Percentiles rank a stretch among this genome's conserved stretches.
phyloP scores from a whole-genome alignment of 2,888 invertebrate species.

The Lepidochrysops patricia region DNA sequence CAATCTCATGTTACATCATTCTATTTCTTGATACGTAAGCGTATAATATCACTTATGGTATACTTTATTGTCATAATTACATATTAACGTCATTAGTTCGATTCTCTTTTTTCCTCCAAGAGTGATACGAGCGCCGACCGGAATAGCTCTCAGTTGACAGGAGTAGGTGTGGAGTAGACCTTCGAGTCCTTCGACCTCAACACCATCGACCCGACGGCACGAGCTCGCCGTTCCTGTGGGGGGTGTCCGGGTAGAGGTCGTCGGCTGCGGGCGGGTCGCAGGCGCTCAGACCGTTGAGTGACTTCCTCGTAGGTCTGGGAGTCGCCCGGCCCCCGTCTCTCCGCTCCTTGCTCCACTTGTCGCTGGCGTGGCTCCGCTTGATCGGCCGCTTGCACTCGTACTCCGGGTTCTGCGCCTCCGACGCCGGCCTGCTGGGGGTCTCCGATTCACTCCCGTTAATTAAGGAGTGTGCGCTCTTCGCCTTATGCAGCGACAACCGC shows the following conservation, averaged over 20 bases:
- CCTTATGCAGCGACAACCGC: slow-evolving; percentile 86
- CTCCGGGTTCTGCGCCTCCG: slow-evolving; percentile 39
- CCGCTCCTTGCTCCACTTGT: slow-evolving; percentile 44
- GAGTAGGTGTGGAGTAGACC: no score
- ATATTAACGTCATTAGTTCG: no score
- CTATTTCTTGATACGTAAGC: background rate
- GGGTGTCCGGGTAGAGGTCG: slow-evolving; percentile 50
- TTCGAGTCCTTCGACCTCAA: slow-evolving; percentile 22
- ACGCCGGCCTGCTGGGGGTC: slow-evolving; percentile 42
- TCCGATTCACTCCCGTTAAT: slow-evolving; percentile 63
- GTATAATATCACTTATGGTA: background rate
- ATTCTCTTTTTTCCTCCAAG: no score
- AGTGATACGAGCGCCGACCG: no score
- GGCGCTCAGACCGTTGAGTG: slow-evolving; percentile 40
- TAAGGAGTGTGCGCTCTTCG: slow-evolving; percentile 86
- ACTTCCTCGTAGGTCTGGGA: slow-evolving; percentile 48
- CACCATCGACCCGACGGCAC: slow-evolving; percentile 44
- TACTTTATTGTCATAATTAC: background rate
- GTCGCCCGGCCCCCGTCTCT: slow-evolving; percentile 51
- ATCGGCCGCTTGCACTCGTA: slow-evolving; percentile 71
- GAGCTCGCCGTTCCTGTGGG: slow-evolving; percentile 35
- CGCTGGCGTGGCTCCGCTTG: slow-evolving; percentile 72
- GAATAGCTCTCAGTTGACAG: no score
- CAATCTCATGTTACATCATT: background rate
- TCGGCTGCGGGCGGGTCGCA: slow-evolving; percentile 54